Evolutionary conservation across 2,113 vertebrate genomes (phyloP).

Genomic region (Hyaena hyaena): DNA sequence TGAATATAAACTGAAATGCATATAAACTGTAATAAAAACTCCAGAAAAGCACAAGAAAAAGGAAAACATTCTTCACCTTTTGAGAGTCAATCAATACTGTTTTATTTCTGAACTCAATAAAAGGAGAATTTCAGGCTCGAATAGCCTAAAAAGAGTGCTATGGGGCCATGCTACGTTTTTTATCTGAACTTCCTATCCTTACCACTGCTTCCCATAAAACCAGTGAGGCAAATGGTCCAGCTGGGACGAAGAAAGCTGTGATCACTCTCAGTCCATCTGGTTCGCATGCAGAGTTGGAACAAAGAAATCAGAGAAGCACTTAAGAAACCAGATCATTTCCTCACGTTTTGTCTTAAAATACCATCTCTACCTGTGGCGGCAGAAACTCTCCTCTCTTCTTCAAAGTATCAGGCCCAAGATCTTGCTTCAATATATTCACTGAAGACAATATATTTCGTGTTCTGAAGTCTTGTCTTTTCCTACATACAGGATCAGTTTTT

Average conservation of each 20-base stretch:
- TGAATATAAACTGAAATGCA: too few species aligned
- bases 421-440: conserved; percentile 69
- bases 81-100: neutral
- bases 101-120: conserved; percentile 7
- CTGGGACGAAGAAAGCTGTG: neutral
- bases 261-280: neutral
- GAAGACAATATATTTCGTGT: conserved; percentile 57
- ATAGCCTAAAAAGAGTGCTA: neutral
- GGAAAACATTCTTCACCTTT: neutral
- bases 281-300: conserved; percentile 37
- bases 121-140: neutral
- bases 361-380: neutral
- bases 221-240: neutral
- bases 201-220: neutral
- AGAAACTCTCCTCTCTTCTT: conserved; percentile 74
- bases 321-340: conserved; percentile 25
- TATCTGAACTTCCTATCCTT: neutral
- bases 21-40: neutral
- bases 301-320: conserved; percentile 59
- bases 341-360: conserved; percentile 46
- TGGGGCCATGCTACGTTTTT: neutral
- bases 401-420: conserved; percentile 66
- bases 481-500: conserved; percentile 76
- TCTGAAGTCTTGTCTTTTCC: conserved; percentile 70
- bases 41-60: neutral